Conservation (phyloP, 2,113 vertebrate genomes). For the Lepus timidus region DNA sequence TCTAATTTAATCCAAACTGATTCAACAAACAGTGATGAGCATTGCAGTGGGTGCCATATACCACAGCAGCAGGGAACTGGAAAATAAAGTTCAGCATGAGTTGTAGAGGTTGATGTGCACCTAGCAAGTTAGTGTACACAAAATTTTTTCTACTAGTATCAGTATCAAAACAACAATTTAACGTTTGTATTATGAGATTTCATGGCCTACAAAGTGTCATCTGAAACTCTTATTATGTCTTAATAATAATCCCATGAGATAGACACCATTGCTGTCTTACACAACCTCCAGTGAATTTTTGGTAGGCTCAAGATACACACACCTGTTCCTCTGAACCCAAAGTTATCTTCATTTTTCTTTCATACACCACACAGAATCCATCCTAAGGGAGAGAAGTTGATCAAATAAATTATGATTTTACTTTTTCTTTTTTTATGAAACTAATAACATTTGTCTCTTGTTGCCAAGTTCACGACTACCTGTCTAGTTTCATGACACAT, state of each 20-base stretch:
- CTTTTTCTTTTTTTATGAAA: constrained; percentile 60
- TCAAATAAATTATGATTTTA: constrained; percentile 34
- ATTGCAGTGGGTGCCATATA: background rate
- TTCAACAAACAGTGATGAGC: background rate
- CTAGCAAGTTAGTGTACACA: background rate
- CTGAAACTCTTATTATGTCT: constrained; percentile 17
- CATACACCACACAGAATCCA: background rate
- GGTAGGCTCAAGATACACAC: background rate
- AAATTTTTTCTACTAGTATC: background rate
- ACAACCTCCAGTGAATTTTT: background rate
- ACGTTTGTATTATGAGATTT: constrained; percentile 14
- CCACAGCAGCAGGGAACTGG: background rate
- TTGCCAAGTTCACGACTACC: constrained; percentile 61
- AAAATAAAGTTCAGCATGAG: background rate
- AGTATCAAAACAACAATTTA: background rate
- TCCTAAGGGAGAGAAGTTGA: constrained; percentile 11
- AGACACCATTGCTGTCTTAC: constrained; percentile 13
- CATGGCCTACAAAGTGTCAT: background rate
- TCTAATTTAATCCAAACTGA: background rate
- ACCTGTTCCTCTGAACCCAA: background rate
- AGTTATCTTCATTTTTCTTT: background rate
- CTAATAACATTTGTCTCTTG: constrained; percentile 51
- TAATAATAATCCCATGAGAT: background rate
- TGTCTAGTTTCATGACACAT: constrained; percentile 64
- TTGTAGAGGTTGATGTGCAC: background rate